A percentile compares a stretch with the other conserved stretches of the same genome.
Conservation (phyloP, 2,888 invertebrate species). For the Leptogaster cylindrica region DNA sequence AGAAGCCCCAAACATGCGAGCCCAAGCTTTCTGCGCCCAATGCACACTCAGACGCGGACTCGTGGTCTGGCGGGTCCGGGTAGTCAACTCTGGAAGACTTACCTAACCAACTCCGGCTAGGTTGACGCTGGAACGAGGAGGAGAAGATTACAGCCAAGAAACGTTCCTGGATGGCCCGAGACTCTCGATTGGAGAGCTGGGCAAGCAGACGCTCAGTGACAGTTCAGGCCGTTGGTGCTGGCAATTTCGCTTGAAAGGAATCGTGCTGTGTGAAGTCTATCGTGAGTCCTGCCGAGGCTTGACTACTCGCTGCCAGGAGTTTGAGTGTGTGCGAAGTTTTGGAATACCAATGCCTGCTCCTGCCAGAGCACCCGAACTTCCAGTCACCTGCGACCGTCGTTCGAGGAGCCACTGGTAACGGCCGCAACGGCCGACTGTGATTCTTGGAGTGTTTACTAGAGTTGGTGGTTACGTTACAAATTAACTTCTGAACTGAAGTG, state of each 20-base stretch:
- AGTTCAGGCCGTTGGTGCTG: constrained; percentile 49
- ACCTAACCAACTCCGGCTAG: constrained; percentile 29
- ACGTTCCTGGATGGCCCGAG: constrained; percentile 34
- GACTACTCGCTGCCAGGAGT: background rate
- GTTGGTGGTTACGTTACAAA: constrained; percentile 6
- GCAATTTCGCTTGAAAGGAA: constrained; percentile 19
- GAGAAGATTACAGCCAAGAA: constrained; percentile 23
- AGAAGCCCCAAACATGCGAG: constrained; percentile 5
- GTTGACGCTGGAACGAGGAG: constrained; percentile 25
- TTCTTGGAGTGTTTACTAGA: constrained; percentile 10
- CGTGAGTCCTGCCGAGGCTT: background rate
- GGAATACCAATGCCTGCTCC: too few relatives aligned
- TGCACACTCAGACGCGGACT: background rate
- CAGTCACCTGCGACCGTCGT: constrained; percentile 13
- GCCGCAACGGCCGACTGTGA: constrained; percentile 7
- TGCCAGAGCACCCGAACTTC: constrained; percentile 19
- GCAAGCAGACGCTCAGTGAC: constrained; percentile 51
- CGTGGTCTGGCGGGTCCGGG: constrained; percentile 2
- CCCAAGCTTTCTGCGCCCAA: background rate
- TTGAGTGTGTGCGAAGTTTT: too few relatives aligned
- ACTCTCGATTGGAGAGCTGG: constrained; percentile 26
- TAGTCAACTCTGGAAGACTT: constrained; percentile 4
- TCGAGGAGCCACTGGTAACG: background rate
- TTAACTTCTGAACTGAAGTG: background rate
- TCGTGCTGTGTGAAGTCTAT: constrained; percentile 4